Percentiles rank a stretch among this genome's conserved stretches.
phyloP scores from a whole-genome alignment of 2,797 vertebrate species.

The Argyrosomus regius region DNA sequence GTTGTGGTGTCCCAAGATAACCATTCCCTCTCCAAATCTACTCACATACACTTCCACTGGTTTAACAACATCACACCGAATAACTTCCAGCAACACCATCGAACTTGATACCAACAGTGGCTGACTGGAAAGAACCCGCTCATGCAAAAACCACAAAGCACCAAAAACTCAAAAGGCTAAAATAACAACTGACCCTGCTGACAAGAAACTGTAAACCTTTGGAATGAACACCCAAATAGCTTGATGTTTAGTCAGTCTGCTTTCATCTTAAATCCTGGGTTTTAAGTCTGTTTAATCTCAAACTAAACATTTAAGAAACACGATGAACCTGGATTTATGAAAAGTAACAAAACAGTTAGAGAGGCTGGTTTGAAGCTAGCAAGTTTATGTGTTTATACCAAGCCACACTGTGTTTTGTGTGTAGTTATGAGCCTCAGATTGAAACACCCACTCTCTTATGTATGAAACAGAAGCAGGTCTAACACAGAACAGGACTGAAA shows the following conservation, averaged over 20 bases:
- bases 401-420: neutral
- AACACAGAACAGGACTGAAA: neutral
- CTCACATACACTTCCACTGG: neutral
- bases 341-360: neutral
- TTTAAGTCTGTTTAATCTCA: constrained; percentile 1
- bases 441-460: neutral
- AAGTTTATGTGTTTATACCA: neutral
- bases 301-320: constrained; percentile 16
- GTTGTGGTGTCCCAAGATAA: neutral
- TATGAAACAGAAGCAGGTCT: neutral
- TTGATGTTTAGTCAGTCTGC: neutral
- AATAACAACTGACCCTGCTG: constrained; percentile 16
- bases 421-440: neutral
- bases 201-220: constrained; percentile 10
- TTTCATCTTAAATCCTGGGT: constrained; percentile 18
- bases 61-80: constrained; percentile 32
- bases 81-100: constrained; percentile 19
- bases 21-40: neutral
- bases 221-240: constrained; percentile 8
- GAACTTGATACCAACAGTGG: neutral
- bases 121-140: constrained; percentile 11
- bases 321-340: constrained; percentile 6
- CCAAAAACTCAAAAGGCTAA: constrained; percentile 4
- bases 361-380: neutral
- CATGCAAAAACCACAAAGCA: constrained; percentile 12